Base-by-base conservation (phyloP, 1,140 invertebrate species). In the Philopotamus ludificatus region DNA sequence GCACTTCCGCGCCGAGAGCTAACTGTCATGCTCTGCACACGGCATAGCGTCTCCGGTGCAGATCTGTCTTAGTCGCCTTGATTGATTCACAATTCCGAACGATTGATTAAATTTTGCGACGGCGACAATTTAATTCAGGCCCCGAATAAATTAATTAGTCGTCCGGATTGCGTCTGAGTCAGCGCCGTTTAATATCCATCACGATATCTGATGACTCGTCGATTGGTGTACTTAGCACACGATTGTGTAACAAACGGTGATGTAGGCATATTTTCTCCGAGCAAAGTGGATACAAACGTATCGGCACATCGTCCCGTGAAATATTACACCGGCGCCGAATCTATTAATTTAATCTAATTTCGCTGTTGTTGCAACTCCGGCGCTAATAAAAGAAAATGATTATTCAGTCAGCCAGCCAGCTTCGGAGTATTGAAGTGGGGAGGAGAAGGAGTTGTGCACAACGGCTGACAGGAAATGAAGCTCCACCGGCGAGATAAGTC, bases 341-440 rank as follows among this genome's bases (percentile, higher is more conserved):
- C 66, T 67, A 63, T 63, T 64, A 55, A 67, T 53, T 67, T 63
- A 57, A 67, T 67, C 60, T 67, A 63, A 67, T 67, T 67, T 67
- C 44, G 66, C 66, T 57, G 66, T 63, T 63, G 61, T 67, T 67
- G 66, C 66, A 67, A 67, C 53, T 59, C 49, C 26, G 39, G 39
- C 23, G 50, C 62, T 63, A 65, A 68, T 68, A 65, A 68, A 68
- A 68, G 61, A 68, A 68, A 63, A 61, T 61, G 66, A 68, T 68
- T 61, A 68, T 64, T 68, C 61, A 68, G n/a, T n/a, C n/a, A n/a
- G n/a, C n/a, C n/a, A n/a, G n/a, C n/a, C n/a, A n/a, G n/a, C n/a
- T n/a, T n/a, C n/a, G n/a, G 51, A 3, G 49, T n/a, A 18, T 16
- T 22, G 44, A 23, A 25, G 61, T 63, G 60, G 54, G 45, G 39